Conservation (phyloP, 2,797 vertebrate species). For the Gila robusta region DNA sequence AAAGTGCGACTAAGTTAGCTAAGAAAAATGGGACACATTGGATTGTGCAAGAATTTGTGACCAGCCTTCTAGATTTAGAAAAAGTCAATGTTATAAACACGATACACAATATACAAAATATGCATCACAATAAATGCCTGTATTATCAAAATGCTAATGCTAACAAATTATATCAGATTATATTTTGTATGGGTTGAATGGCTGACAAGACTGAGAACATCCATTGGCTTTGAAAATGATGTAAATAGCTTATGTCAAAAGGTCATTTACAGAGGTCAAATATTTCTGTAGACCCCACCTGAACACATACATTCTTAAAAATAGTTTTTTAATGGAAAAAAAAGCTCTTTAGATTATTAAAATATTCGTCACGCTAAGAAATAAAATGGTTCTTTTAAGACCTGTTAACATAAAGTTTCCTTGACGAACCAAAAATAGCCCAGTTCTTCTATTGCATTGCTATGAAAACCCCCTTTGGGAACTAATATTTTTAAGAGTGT, state of each 20-base stretch:
- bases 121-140: not conserved
- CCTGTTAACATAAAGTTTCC: too few relatives aligned
- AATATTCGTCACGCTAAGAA: not conserved
- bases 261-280: conserved; percentile 9
- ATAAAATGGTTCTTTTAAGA: not conserved
- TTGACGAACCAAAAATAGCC: too few relatives aligned
- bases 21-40: not conserved
- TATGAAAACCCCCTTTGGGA: not conserved
- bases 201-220: not conserved
- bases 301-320: not conserved
- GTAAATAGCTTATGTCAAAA: not conserved
- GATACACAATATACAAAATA: not conserved
- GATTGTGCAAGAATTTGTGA: conserved; percentile 9
- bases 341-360: not conserved
- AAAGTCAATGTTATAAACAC: not conserved
- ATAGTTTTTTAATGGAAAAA: not conserved
- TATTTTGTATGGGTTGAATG: not conserved
- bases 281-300: not conserved
- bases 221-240: not conserved
- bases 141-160: conserved; percentile 10
- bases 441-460: too few relatives aligned
- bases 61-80: not conserved
- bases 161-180: not conserved
- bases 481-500: not conserved
- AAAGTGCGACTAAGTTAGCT: not conserved